Base-by-base conservation (phyloP, 2,888 invertebrate species). In the Heliconius hortense region DNA sequence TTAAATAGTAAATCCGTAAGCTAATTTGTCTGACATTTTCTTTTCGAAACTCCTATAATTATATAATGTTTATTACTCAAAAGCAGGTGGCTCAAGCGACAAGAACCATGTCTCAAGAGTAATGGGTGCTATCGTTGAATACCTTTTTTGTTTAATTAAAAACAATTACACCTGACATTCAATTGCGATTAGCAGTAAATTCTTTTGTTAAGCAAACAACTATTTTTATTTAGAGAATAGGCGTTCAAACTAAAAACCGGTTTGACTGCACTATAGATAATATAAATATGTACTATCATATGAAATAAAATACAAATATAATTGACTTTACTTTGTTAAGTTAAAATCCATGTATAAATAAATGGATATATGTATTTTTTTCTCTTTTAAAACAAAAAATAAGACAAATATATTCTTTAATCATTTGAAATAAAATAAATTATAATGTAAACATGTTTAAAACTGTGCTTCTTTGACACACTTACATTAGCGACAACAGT, bases 401-500 rank as follows among this genome's bases (percentile, higher is more conserved):
- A 70, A 60, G 21, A 53, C 10, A 68, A 28, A 71, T n/a, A 26
- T 59, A 71, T 39, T 26, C n/a, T 28, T 39, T 70, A 70, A 59
- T 31, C 35, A 70, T 28, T 68, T 28, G 64, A 53, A 53, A 53
- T 68, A 68, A 28, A 53, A 68, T 28, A 74, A 62, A 39, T 63
- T 62, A 53, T 62, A 56, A 62, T 31, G 24, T 43, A 53, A 68
- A 70, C 31, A 21, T 59, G n/a, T 26, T 78, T 28, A 74, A 81
- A 78, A 76, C 77, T 86, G 86, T 87, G 85, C 86, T 87, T 67
- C 39, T 72, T 69, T 72, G 72, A 71, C 63, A 84, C 80, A 80
- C 77, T 82, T 81, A 84, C 76, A 81, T 84, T 84, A 86, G 84
- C 81, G 83, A 90, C 87, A 89, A 89, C 88, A 90, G 90, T 89